Evolutionary conservation across 2,888 invertebrate genomes (phyloP), one percentile per base, ranked within the genome.

Genomic region (Fragum fragum): DNA sequence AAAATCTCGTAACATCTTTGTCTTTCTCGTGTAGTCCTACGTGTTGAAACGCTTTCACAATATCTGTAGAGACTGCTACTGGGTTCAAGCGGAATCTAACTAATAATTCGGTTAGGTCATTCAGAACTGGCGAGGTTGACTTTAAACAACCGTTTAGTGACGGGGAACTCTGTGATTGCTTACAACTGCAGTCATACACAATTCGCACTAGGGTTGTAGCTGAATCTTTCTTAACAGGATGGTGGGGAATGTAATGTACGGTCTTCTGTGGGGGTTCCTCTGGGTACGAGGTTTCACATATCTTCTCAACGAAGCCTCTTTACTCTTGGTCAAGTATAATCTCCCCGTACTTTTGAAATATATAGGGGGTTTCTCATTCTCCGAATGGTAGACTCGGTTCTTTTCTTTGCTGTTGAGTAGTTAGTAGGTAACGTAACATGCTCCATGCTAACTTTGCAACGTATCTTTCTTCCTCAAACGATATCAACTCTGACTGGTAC

Each of bases 151-250:
- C 76, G 53, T 76, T 80, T 36, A 80, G 42, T 26, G 75, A 75
- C 6, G 66, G 72, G n/a, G 21, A 14, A 14, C 52, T 63, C 32
- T 14, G n/a, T 18, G 73, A 57, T 47, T 79, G 73, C 39, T 71
- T n/a, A 73, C 68, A 69, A 70, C 73, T 76, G 61, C 80, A 83
- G 68, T 83, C 75, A 42, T 80, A 83, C 1, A 83, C 73, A 7
- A 87, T 85, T 26, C 87, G 23, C 7, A 87, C 68, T 14, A 80
- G 80, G 11, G 85, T 87, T 14, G 82, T 85, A 3, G 63, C 26
- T 9, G 78, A 85, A 16, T 82, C 75, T 68, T 79, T 84, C 53
- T 77, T 75, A 11, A 84, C 75, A n/a, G 47, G 21, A 23, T 71
- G 74, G 36, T 84, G 81, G 3, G 80, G 78, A 23, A 78, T 72